phyloP scores from a whole-genome alignment of 2,888 invertebrate species.

The Drosophila ezoana region DNA sequence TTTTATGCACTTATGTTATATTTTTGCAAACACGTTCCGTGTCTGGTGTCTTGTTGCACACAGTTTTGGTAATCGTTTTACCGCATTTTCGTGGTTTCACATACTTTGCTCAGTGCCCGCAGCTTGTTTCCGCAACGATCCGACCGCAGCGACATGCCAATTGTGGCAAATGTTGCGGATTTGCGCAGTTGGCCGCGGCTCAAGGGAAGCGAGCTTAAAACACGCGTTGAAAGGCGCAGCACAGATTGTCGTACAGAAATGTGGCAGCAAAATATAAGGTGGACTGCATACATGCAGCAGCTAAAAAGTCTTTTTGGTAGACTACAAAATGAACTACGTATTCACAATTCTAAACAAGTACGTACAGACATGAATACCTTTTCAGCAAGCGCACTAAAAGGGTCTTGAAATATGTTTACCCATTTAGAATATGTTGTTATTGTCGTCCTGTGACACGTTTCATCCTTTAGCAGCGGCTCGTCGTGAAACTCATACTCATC shows the following conservation, averaged over 20 bases:
- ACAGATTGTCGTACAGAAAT: conserved; percentile 38
- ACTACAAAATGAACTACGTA: conserved; percentile 22
- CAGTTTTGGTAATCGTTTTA: conserved; percentile 68
- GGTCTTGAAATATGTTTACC: conserved; percentile 16
- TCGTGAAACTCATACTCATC: conserved; percentile 7
- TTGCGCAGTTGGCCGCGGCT: conserved; percentile 17
- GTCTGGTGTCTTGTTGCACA: conserved; percentile 24
- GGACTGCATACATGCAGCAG: not conserved
- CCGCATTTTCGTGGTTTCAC: conserved; percentile 69
- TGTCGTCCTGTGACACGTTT: conserved; percentile 22
- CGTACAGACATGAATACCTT: conserved; percentile 22
- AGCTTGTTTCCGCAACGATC: conserved; percentile 27
- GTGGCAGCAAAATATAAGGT: not conserved
- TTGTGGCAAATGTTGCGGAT: conserved; percentile 68
- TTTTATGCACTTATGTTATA: conserved; percentile 27
- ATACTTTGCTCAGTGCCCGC: conserved; percentile 54
- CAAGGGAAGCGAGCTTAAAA: conserved; percentile 32
- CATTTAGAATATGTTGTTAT: conserved; percentile 17
- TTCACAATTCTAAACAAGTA: conserved; percentile 1
- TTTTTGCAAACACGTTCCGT: conserved; percentile 18
- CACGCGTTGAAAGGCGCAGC: conserved; percentile 50
- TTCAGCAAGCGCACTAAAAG: conserved; percentile 7
- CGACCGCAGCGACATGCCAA: conserved; percentile 71
- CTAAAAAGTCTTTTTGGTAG: conserved; percentile 21
- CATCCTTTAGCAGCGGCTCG: conserved; percentile 15